phyloP scores from a whole-genome alignment of 2,797 vertebrate species.

The Molossus molossus region DNA sequence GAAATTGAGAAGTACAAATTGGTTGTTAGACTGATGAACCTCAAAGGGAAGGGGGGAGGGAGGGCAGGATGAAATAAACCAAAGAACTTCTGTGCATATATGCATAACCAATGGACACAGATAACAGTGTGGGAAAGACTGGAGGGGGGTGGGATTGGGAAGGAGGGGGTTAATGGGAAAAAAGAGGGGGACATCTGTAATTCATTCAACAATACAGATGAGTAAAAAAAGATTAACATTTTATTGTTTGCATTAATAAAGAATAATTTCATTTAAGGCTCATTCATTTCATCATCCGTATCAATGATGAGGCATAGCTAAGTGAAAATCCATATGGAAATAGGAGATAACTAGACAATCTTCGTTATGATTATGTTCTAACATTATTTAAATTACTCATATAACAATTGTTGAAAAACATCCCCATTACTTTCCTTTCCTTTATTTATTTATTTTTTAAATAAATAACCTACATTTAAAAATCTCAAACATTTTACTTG shows the following conservation, averaged over 20 bases:
- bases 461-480: neutral
- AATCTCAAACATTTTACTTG: conserved; percentile 27
- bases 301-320: neutral
- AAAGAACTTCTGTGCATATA: no score
- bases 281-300: neutral
- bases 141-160: no score
- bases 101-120: no score
- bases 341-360: neutral
- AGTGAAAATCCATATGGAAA: neutral
- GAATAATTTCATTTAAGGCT: neutral
- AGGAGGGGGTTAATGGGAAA: no score
- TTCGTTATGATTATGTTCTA: conserved; percentile 57
- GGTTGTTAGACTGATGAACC: no score
- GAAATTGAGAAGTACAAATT: no score
- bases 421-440: neutral
- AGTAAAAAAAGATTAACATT: neutral
- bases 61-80: no score
- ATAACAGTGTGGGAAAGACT: no score
- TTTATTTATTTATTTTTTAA: neutral
- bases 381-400: neutral
- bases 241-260: neutral
- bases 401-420: neutral
- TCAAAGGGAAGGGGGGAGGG: no score
- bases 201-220: no score
- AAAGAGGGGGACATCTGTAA: no score